phyloP scores from a whole-genome alignment of 2,113 vertebrate species.

The Phrynocephalus versicolor region DNA sequence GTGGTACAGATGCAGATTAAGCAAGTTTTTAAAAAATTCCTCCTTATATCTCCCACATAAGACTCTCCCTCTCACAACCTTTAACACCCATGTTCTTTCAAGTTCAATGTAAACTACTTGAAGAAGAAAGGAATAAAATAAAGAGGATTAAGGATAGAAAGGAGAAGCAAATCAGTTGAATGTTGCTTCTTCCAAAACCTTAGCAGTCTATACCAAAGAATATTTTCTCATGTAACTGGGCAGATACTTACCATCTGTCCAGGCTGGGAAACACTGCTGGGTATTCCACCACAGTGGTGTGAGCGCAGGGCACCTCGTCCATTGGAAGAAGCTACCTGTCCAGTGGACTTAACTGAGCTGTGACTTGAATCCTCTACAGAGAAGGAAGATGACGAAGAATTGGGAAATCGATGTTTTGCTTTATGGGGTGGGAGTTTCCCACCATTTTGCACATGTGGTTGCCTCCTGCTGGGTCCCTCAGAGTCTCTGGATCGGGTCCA shows the following conservation, averaged over 20 bases:
- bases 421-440: conserved; percentile 73
- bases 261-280: conserved; percentile 66
- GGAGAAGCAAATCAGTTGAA: neutral
- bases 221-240: neutral
- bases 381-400: conserved; percentile 56
- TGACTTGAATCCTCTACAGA: conserved; percentile 59
- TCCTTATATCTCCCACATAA: neutral
- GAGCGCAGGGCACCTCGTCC: conserved; percentile 68
- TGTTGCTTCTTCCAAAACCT: accelerated
- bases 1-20: neutral
- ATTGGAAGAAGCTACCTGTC: conserved; percentile 69
- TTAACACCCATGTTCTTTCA: neutral
- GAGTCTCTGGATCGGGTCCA: conserved; percentile 81
- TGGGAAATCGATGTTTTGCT: conserved; percentile 64
- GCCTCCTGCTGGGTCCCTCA: conserved; percentile 76
- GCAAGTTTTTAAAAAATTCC: neutral
- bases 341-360: conserved; percentile 53
- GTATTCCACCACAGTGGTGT: conserved; percentile 71
- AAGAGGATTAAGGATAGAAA: neutral
- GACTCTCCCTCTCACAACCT: neutral
- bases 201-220: neutral
- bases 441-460: conserved; percentile 79
- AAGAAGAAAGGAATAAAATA: neutral
- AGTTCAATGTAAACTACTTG: neutral
- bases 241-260: conserved; percentile 70